Base-by-base conservation (phyloP, 2,888 invertebrate species). In the Lissocephala sabroskyi region DNA sequence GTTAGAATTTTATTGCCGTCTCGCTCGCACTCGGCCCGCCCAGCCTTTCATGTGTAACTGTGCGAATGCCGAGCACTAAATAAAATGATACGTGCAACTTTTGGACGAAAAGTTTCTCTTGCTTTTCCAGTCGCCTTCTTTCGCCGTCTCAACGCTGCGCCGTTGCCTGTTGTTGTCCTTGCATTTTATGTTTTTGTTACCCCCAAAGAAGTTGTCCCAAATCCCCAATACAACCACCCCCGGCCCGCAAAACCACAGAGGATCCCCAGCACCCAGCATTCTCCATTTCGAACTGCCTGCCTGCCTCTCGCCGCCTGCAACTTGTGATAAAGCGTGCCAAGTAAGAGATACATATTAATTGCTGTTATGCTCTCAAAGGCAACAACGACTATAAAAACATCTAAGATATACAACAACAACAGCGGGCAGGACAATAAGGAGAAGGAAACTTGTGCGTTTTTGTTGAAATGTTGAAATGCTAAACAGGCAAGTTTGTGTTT, bases 261-360 rank as follows among this genome's bases (percentile, higher is more conserved):
- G n/a, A n/a, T 13, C 11, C 29, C 29, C 9, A 3, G 1, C 30
- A 6, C 13, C 3, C n/a, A 1, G 2, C 30, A 11, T 3, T 6
- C 30, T 13, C 2, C 30, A n/a, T 9, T 16, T 16, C 23, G 3
- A 5, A 23, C 23, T 23, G 23, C 3, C 23, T 5, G 23, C 3
- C 4, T 23, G 23, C 23, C 4, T 30, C 11, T 30, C 11, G 30
- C 30, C 10, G 30, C n/a, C n/a, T 30, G 30, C n/a, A 30, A 11
- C 49, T 43, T 52, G n/a, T 49, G 73, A 68, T 66, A 64, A 66
- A 70, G 74, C 60, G 57, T 70, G 74, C 74, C 64, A 62, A 68
- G 62, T 59, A 65, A 65, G 52, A 75, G 73, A 75, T 71, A 71
- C 68, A 75, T 71, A 71, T 71, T 71, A 71, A 71, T 71, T 71